Percentiles rank a stretch among this genome's conserved stretches.
Conservation (phyloP, 2,113 vertebrate species). For the Electrona antarctica region DNA sequence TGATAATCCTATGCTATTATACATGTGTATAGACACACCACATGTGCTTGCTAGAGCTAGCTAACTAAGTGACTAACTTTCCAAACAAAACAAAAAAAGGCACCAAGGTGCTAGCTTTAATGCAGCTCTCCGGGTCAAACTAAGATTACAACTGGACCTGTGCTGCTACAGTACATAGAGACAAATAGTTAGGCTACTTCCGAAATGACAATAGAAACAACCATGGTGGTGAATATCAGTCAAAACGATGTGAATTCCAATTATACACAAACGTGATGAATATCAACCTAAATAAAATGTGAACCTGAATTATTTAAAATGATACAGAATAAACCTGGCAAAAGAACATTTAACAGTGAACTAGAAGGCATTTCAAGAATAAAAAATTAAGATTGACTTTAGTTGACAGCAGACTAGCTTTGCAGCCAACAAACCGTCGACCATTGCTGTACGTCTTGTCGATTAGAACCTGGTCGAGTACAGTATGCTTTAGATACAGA, state of each 20-base stretch:
- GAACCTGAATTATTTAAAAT: background rate
- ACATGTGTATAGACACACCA: slow-evolving; percentile 46
- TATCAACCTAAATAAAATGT: too few species aligned
- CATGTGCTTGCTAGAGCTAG: slow-evolving; percentile 33
- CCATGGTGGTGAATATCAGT: slow-evolving; percentile 8
- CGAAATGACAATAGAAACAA: slow-evolving; percentile 4
- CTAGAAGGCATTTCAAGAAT: slow-evolving; percentile 43
- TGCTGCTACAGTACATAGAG: slow-evolving; percentile 43
- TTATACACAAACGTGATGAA: background rate
- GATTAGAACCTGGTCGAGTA: slow-evolving; percentile 49
- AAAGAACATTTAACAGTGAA: slow-evolving; percentile 32
- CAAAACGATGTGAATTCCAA: slow-evolving; percentile 9
- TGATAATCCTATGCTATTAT: slow-evolving; percentile 2
- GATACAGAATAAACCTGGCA: slow-evolving; percentile 21
- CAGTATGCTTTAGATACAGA: slow-evolving; percentile 32
- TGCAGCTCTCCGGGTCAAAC: slow-evolving; percentile 53
- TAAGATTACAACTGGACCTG: slow-evolving; percentile 39
- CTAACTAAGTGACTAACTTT: slow-evolving; percentile 29
- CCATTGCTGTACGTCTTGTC: slow-evolving; percentile 15
- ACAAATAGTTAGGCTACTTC: slow-evolving; percentile 11
- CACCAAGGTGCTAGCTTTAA: slow-evolving; percentile 63
- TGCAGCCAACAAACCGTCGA: slow-evolving; percentile 30
- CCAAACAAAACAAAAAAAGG: slow-evolving; percentile 54
- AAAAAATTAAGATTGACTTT: slow-evolving; percentile 35
- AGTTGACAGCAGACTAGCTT: slow-evolving; percentile 23